Evolutionary conservation across 2,888 invertebrate genomes (phyloP), one percentile per base, ranked within the genome.

Genomic region (Ophioninae sp.): DNA sequence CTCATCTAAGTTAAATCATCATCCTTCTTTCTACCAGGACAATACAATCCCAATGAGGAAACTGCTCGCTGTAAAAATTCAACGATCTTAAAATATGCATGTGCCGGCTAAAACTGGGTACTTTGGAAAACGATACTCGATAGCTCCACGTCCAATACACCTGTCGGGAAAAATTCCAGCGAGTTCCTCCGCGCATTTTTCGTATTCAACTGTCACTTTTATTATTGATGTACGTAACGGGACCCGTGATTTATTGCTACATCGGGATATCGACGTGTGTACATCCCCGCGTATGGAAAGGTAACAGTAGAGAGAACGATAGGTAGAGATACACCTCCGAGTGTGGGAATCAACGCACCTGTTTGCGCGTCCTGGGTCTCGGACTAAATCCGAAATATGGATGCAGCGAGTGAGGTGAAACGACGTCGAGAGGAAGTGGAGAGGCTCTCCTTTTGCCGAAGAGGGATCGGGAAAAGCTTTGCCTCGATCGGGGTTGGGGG

Each of bases 291-390:
- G 50, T 50, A 17, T 50, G 13, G 13, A 17, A 5, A 50, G 50
- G 50, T 50, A 17, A 6, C 17, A 17, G 6, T 17, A 13, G 57
- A n/a, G 30, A 13, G 23, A 70, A 39, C 67, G 59, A 23, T 65
- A 78, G 69, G 59, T 39, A 30, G 56, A 76, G 50, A 74, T 72
- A 80, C 21, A 70, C 57, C 73, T 64, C 44, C 59, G 77, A 44
- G 68, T 85, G 84, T 86, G 86, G 69, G 86, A 85, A 86, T 76
- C 64, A 70, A 68, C 64, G 80, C 83, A 86, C 81, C 85, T 83
- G 85, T 85, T 85, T 75, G 75, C 77, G 30, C 56, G 50, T 76
- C 79, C 74, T 79, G 20, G 20, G 37, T 64, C 75, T 81, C 59
- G 65, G 61, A 57, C 67, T 78, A 84, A 84, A 84, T 84, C 84